Base-by-base conservation (phyloP, 92 coral and sea anemone genomes). In the Parazoanthus atlanticus region DNA sequence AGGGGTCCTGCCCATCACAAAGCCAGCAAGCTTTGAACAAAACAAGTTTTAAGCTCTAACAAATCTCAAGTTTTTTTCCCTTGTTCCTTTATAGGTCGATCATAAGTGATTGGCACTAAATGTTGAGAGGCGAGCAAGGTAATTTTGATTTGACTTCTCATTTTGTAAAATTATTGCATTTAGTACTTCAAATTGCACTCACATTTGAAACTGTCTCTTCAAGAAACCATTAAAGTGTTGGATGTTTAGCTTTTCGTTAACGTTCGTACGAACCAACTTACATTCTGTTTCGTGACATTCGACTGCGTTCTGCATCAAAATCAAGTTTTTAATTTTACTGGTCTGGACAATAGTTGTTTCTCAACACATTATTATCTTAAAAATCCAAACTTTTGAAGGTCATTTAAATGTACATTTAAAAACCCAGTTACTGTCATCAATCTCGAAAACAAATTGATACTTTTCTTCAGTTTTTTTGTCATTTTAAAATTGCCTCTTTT, bases 191-290 rank as follows among this genome's bases (percentile, higher is more conserved):
- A 41, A 32, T 11, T 36, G 16, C 47, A 38, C 41, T 31, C 78
- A 33, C 40, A 13, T 26, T 69, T 69, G 11, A 69, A 69, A 66
- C 26, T 19, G 25, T 23, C 72, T 66, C 17, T 31, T 72, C 1
- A 70, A 82, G 86, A 82, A 82, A 83, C 86, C 86, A 17, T 38
- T 41, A 16, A 40, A 83, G 85, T 61, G 61, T 83, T 66, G 15
- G 76, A 83, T 30, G 1, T 82, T 67, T 33, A 29, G 34, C 25
- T 52, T 7, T 65, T 66, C 43, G 79, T 56, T 32, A 6, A 3
- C 11, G 56, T 40, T 74, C 30, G 2, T 10, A 1, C 13, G 32
- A 32, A 33, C n/a, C n/a, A 32, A 21, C 0, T 76, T 12, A 49
- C 1, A 29, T 5, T 2, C n/a, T 25, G 1, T 83, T 34, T 38